Evolutionary conservation across 2,113 vertebrate genomes (phyloP), one percentile per base, ranked within the genome.

Genomic region (Marmota monax): DNA sequence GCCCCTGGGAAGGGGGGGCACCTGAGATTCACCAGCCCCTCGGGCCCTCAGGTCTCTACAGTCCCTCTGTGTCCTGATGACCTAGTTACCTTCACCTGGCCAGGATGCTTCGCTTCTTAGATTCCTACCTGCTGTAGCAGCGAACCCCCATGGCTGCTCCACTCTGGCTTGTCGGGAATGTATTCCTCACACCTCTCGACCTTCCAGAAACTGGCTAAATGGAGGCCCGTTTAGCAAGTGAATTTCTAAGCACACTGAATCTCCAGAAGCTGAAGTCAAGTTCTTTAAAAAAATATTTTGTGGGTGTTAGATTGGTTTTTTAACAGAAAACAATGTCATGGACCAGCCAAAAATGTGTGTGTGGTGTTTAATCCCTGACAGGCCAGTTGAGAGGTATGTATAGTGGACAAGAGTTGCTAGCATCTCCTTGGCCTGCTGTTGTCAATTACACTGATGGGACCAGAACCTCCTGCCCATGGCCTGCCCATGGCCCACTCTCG

Each of bases 41-140:
- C 72, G 18, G 98, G 97, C 98, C 96, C 96, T 89, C 98, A 99
- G 99, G 99, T 99, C 98, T 99, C 98, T 99, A 97, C 98, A 98
- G 97, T 98, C 98, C 97, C 96, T 98, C 77, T 97, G 97, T 95
- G 94, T 98, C 98, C 96, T 72, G 96, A 88, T 93, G 12, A 14
- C 96, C 97, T 74, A 11, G 96, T 97, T 97, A 72, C 82, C 97
- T 79, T 83, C 69, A 4, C 53, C 92, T 85, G 96, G 96, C 48
- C 83, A 91, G 96, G 97, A 95, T 97, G 78, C 92, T 82, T 93
- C 69, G 1, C 65, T 97, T 98, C 98, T 96, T 97, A 96, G 95
- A 88, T 84, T 95, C 97, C 92, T 90, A 94, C 91, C 97, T 84
- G 77, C 96, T 94, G 72, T 51, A 91, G 37, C 96, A 92, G 79